These are phyloP conservation scores for Brenthis ino DNA, from an alignment of 2,888 invertebrate species.

Conservation along the genomic window DNA sequence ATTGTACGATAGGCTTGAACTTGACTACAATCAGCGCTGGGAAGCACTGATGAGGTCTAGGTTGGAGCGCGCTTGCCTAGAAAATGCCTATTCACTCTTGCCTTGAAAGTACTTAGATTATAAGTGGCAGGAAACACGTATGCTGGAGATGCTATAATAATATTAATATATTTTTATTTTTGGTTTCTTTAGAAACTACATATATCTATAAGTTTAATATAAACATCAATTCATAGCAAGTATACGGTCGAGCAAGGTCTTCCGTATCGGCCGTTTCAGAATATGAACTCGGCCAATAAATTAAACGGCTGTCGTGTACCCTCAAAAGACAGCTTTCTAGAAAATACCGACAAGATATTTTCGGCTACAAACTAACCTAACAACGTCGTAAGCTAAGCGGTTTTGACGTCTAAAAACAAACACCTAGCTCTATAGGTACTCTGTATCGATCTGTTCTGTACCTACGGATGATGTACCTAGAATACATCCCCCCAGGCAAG, in stretches of 20 bases:
- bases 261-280: conserved; percentile 19
- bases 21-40: no score
- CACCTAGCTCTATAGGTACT: conserved; percentile 60
- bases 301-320: conserved; percentile 33
- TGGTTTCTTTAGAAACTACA: neutral
- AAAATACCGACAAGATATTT: conserved; percentile 39
- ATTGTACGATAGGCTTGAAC: no score
- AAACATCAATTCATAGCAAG: neutral
- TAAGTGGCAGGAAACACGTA: no score
- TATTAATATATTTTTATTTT: no score
- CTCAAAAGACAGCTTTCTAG: conserved; percentile 35
- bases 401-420: conserved; percentile 60
- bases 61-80: no score
- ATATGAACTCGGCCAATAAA: conserved; percentile 33
- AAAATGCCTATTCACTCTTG: no score
- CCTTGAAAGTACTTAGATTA: no score
- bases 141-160: no score
- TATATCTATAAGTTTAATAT: neutral
- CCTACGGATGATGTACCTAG: conserved; percentile 76
- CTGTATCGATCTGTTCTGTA: conserved; percentile 70
- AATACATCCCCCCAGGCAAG: conserved; percentile 49
- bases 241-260: conserved; percentile 15
- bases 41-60: no score
- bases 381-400: conserved; percentile 38
- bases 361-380: conserved; percentile 35